phyloP scores from a whole-genome alignment of 2,113 vertebrate genomes.

The Grallaria varia region DNA sequence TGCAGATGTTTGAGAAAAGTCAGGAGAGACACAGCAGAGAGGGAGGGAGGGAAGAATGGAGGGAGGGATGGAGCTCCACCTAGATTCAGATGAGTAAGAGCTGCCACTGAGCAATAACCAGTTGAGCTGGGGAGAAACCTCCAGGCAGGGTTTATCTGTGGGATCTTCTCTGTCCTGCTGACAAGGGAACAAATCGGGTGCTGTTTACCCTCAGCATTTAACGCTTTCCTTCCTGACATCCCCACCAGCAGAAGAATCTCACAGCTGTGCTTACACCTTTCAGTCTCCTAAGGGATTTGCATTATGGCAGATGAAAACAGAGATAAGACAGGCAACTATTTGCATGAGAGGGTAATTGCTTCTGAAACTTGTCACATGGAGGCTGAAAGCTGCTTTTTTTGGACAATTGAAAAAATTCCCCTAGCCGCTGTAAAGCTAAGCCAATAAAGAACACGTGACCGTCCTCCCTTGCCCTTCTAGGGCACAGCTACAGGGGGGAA shows the following conservation, averaged over 20 bases:
- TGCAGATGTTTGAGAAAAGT: neutral
- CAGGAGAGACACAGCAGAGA: neutral
- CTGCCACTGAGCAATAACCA: conserved; percentile 32
- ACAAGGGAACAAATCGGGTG: neutral
- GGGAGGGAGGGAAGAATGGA: neutral
- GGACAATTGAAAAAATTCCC: neutral
- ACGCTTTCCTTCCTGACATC: neutral
- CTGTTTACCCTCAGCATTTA: neutral
- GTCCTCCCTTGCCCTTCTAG: neutral
- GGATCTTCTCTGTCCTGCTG: conserved; percentile 24
- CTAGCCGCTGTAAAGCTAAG: neutral
- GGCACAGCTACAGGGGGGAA: neutral
- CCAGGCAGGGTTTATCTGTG: conserved; percentile 12
- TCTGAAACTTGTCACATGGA: neutral
- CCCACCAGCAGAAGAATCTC: neutral
- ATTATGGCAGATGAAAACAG: neutral
- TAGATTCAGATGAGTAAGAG: conserved; percentile 68
- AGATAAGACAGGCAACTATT: neutral
- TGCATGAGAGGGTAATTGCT: neutral
- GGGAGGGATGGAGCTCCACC: conserved; percentile 65
- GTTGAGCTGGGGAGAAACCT: conserved; percentile 39
- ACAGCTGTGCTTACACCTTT: neutral
- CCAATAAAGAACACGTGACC: neutral
- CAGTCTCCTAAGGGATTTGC: neutral
- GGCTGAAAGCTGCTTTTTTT: neutral